phyloP scores from a whole-genome alignment of 2,797 vertebrate genomes.

The Zenarchopterus dispar region DNA sequence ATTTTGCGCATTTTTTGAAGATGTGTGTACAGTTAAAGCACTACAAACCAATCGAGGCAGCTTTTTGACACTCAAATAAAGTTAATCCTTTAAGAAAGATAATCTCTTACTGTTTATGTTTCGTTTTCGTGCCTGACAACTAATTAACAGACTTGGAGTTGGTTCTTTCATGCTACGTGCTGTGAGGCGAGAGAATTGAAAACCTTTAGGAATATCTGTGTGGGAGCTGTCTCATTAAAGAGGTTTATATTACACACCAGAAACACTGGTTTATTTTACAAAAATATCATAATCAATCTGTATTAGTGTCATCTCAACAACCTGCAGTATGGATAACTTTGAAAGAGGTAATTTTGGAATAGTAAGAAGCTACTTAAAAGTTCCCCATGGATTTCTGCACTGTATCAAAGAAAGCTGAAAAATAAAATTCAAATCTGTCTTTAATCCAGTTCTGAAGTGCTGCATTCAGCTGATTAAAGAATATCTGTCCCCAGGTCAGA shows the following conservation, averaged over 20 bases:
- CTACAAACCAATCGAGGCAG: constrained; percentile 55
- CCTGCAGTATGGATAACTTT: constrained; percentile 36
- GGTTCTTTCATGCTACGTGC: constrained; percentile 64
- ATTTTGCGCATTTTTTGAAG: neutral
- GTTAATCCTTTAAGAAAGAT: constrained; percentile 76
- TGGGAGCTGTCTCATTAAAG: constrained; percentile 67
- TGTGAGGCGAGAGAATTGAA: constrained; percentile 64
- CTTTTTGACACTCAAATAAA: constrained; percentile 69
- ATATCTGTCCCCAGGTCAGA: constrained; percentile 34
- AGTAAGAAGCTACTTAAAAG: constrained; percentile 27
- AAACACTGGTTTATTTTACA: constrained; percentile 46
- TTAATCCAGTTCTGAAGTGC: constrained; percentile 54
- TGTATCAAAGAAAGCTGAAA: constrained; percentile 41
- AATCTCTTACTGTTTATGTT: constrained; percentile 80
- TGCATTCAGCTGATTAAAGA: constrained; percentile 42
- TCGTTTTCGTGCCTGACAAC: constrained; percentile 79
- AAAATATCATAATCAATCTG: constrained; percentile 43
- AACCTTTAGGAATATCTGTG: constrained; percentile 69
- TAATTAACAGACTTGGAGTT: constrained; percentile 80
- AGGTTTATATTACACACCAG: constrained; percentile 56
- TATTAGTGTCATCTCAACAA: constrained; percentile 57
- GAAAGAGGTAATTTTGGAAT: constrained; percentile 28
- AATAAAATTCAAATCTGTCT: constrained; percentile 41
- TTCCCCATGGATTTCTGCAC: constrained; percentile 25
- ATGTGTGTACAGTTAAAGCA: constrained; percentile 3